These are phyloP conservation scores for Aporophyla lueneburgensis DNA, from an alignment of 2,888 invertebrate species.

Conservation along the genomic window DNA sequence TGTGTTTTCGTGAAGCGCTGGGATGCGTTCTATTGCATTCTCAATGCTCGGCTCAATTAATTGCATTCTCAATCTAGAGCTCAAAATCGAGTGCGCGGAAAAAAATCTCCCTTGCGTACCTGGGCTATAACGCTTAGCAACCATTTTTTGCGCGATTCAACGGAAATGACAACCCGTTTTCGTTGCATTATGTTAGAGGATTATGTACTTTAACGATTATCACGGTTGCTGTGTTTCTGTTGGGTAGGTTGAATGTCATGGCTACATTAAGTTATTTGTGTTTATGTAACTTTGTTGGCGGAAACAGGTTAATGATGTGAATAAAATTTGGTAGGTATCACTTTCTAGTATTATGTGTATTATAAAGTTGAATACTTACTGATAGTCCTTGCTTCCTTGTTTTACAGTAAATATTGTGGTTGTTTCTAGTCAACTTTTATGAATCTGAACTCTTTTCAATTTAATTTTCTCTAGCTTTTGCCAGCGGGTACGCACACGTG, in stretches of 20 bases:
- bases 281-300: neutral
- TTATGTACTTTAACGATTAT: conserved; percentile 39
- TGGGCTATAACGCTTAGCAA: conserved; percentile 41
- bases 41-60: conserved; percentile 22
- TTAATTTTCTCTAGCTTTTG: too few relatives aligned
- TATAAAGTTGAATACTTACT: neutral
- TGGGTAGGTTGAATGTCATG: conserved; percentile 19
- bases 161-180: conserved; percentile 61
- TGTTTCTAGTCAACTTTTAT: neutral
- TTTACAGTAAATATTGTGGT: neutral
- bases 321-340: neutral
- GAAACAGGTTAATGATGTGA: neutral
- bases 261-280: neutral
- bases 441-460: too few relatives aligned
- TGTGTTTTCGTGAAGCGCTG: too few relatives aligned
- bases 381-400: neutral
- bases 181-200: conserved; percentile 18
- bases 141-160: conserved; percentile 51
- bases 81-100: neutral
- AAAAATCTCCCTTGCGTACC: neutral
- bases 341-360: neutral
- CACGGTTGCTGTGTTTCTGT: conserved; percentile 16
- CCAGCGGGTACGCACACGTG: too few relatives aligned
- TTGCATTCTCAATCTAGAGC: neutral
- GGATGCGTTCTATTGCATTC: neutral